These are phyloP conservation scores for Hyposmocoma kahamanoa DNA, from an alignment of 1,140 invertebrate genomes.

Conservation along the genomic window DNA sequence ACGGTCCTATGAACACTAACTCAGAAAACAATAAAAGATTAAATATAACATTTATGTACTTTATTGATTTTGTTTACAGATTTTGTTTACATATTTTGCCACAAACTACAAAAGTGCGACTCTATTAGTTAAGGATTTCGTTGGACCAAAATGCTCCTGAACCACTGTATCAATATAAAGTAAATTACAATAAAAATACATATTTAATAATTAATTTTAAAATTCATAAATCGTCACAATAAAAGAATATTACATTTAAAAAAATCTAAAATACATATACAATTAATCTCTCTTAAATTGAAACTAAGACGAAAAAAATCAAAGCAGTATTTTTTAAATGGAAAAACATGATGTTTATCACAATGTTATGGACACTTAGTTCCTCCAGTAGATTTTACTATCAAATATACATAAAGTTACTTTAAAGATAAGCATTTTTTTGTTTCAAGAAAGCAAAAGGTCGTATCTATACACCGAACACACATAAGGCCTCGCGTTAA, in stretches of 20 bases:
- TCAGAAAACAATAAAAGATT: constrained; percentile 9
- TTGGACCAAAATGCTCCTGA: constrained; percentile 61
- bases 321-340: constrained; percentile 58
- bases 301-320: constrained; percentile 49
- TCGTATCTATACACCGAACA: constrained; percentile 19
- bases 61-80: constrained; percentile 51
- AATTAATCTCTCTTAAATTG: constrained; percentile 61
- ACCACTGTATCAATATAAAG: constrained; percentile 47
- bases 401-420: constrained; percentile 67
- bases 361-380: constrained; percentile 63
- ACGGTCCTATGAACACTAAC: no score
- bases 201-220: constrained; percentile 39
- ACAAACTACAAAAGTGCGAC: constrained; percentile 68
- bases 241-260: constrained; percentile 49
- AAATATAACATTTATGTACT: constrained; percentile 49
- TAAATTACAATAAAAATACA: constrained; percentile 45
- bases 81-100: constrained; percentile 57
- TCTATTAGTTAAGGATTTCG: constrained; percentile 53
- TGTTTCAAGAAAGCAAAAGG: constrained; percentile 63
- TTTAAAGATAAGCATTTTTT: constrained; percentile 50
- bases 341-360: constrained; percentile 69
- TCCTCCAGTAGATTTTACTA: constrained; percentile 55
- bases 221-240: constrained; percentile 54
- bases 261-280: constrained; percentile 66
- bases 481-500: constrained; percentile 9